Conservation (phyloP, 2,797 vertebrate species). For the Cynopterus sphinx region DNA sequence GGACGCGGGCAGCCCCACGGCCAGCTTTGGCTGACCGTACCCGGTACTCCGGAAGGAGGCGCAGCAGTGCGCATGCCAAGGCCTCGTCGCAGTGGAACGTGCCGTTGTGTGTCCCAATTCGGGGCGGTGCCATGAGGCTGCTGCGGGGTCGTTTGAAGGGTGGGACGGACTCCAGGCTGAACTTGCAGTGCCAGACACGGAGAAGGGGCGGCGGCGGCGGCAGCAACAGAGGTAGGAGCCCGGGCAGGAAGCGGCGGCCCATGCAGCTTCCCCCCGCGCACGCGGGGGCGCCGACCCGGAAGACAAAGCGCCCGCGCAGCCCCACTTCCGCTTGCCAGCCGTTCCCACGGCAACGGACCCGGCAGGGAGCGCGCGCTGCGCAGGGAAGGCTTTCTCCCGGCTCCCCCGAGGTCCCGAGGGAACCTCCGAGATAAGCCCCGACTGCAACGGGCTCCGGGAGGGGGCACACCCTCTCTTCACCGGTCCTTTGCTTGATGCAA, state of each 20-base stretch:
- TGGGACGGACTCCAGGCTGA: not conserved
- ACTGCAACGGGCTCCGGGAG: rapidly evolving
- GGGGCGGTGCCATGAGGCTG: conserved; percentile 29
- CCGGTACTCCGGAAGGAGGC: conserved; percentile 91
- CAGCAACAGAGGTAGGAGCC: rapidly evolving
- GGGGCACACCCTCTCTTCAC: not conserved
- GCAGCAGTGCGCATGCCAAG: conserved; percentile 93
- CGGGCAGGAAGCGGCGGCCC: not conserved
- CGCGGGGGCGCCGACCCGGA: not conserved
- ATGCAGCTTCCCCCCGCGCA: not conserved
- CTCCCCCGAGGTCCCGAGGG: rapidly evolving
- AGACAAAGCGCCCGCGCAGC: rapidly evolving
- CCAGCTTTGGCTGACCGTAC: conserved; percentile 75
- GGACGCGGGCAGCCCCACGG: too few relatives aligned
- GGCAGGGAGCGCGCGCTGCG: rapidly evolving
- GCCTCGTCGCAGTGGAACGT: conserved; percentile 97
- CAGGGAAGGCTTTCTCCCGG: rapidly evolving
- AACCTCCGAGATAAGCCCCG: too few relatives aligned
- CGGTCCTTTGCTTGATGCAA: not conserved
- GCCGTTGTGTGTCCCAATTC: conserved; percentile 95
- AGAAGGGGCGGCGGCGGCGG: rapidly evolving
- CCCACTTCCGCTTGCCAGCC: not conserved
- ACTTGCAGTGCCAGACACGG: not conserved
- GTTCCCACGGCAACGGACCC: not conserved
- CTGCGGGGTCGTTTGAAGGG: not conserved